Base-by-base conservation (phyloP, 2,888 invertebrate genomes). In the Callosobruchus maculatus region DNA sequence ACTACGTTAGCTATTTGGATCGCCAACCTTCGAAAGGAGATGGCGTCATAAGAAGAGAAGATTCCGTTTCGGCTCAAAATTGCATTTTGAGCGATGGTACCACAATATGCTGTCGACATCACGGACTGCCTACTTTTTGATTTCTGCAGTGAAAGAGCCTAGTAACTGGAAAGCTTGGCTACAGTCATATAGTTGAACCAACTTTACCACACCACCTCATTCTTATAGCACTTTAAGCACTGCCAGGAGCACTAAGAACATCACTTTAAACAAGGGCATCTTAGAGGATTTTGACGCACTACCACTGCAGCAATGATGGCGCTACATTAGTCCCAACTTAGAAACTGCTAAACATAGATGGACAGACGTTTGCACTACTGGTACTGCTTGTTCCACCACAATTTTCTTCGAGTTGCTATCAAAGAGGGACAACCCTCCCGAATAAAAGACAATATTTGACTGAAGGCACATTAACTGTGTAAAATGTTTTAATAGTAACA, bases 401-500 rank as follows among this genome's bases (percentile, higher is more conserved):
- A 18, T 49, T 49, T 7, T 49, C 49, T 49, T 49, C 49, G 49
- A 49, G 1, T 7, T n/a, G n/a, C 49, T 49, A 18, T 7, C 13
- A n/a, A n/a, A n/a, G n/a, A n/a, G n/a, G 21, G n/a, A 31, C 85
- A 84, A 85, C 86, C 86, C 86, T 85, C 80, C 80, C 79, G 80
- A 82, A 79, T 83, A 83, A 81, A 84, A 82, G 84, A 80, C 82
- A 76, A 82, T 83, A 85, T 85, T 85, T 85, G 85, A 86, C 86
- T 86, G 86, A 80, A 82, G 82, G 82, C 81, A 84, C 82, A 83
- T 84, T 83, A 83, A 83, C 83, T 84, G 85, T 85, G 84, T 86
- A 83, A 86, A 85, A 85, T 85, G 85, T 85, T 86, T 85, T 85
- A 86, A 86, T 87, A 86, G 86, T 86, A 87, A 87, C 86, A 87